phyloP scores from a whole-genome alignment of 53 echinoderm and acorn worm species.

The Temnopleurus reevesii region DNA sequence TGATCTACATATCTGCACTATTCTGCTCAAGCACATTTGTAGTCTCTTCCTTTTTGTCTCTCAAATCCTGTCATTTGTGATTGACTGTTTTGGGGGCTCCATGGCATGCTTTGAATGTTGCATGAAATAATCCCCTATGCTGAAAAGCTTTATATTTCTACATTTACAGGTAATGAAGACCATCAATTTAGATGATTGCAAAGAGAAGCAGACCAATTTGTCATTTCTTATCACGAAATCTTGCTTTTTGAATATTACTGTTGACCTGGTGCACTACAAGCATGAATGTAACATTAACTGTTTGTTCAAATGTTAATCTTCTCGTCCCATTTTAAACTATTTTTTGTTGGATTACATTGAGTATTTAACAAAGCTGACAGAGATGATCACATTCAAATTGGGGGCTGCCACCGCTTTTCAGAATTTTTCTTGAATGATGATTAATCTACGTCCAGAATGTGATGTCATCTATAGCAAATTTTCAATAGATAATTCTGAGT shows the following conservation, averaged over 20 bases:
- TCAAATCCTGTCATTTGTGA: constrained; percentile 1
- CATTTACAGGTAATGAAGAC: background rate
- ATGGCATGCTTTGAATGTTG: constrained; percentile 40
- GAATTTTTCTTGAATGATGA: too few relatives aligned
- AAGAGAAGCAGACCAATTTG: background rate
- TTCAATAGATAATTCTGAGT: too few relatives aligned
- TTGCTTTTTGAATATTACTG: background rate
- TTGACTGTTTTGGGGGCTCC: background rate
- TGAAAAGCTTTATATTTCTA: background rate
- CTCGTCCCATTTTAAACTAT: background rate
- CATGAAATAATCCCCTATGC: constrained; percentile 14
- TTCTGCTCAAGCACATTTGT: background rate
- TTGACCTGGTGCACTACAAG: constrained; percentile 11
- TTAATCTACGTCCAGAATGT: too few relatives aligned
- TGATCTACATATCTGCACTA: background rate
- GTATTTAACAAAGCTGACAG: background rate
- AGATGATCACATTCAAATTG: too few relatives aligned
- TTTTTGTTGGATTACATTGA: background rate
- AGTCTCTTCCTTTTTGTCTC: background rate
- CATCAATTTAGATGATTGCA: background rate
- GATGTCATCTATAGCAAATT: too few relatives aligned
- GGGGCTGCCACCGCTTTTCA: too few relatives aligned
- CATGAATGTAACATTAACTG: background rate
- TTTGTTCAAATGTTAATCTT: background rate
- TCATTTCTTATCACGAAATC: background rate